Base-by-base conservation (phyloP, 2,888 invertebrate genomes). In the Oeneis ivallda region DNA sequence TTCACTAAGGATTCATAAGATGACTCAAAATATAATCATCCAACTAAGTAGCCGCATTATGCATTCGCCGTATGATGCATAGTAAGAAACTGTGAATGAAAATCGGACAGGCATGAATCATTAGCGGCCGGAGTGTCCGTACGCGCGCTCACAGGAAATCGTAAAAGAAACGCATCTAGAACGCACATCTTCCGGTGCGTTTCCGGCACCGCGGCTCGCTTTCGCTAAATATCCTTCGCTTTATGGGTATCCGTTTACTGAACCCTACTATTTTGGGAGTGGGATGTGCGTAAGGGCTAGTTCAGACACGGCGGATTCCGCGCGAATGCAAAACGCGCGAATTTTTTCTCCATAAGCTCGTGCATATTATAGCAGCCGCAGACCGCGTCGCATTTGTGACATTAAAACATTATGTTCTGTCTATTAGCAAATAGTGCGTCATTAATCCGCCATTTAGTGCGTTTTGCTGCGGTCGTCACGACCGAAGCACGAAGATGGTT, bases 141-240 rank as follows among this genome's bases (percentile, higher is more conserved):
- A 70, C 74, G 75, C 72, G 74, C 78, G 77, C 84, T 80, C 80
- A 80, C 87, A 87, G 91, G 92, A 91, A 90, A 87, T 88, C 86
- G 84, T 91, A 89, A 91, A 89, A 85, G 86, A 62, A 62, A 54
- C 86, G 82, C 88, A 88, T 86, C 84, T 85, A 85, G 85, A 88
- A 82, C 79, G 81, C 83, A 80, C 86, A 84, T 88, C 90, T 88
- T 90, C 89, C 89, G 88, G 87, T 80, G 79, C 79, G 84, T 85
- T 86, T 86, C 87, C 86, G 86, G 83, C 81, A 76, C 74, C 77
- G 77, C 75, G 76, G 75, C 76, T 74, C 77, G 77, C 85, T 79
- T 88, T 87, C 89, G 85, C 77, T 81, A 84, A 75, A 75, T 79
- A 80, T 84, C 79, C 82, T 80, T 78, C 77, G 79, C 80, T 85